Evolutionary conservation across 2,797 vertebrate species (phyloP).

Genomic region (Brachyrhaphis roseni): DNA sequence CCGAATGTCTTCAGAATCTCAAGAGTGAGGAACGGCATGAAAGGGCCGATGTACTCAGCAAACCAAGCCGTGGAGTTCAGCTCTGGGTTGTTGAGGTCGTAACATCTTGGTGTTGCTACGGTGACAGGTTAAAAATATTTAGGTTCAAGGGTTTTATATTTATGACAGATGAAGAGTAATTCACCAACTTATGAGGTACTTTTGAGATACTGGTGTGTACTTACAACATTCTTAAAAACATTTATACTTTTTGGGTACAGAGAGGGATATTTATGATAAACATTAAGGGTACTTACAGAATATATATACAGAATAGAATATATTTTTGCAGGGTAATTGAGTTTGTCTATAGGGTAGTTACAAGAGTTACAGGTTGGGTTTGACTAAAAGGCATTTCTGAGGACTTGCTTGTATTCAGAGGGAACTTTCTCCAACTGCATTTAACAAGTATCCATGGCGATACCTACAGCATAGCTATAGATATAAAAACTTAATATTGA

Average conservation of each 20-base stretch:
- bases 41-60: conserved; percentile 73
- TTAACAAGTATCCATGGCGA: background rate
- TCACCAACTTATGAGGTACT: background rate
- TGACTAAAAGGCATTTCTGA: background rate
- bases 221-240: background rate
- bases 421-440: background rate
- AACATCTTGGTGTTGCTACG: conserved; percentile 75
- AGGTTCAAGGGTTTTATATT: background rate
- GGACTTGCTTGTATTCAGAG: background rate
- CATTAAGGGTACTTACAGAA: background rate
- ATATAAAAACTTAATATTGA: background rate
- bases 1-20: conserved; percentile 68
- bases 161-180: background rate
- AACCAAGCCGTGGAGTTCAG: conserved; percentile 84
- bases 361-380: background rate
- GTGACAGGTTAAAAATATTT: conserved; percentile 1
- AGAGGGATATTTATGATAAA: background rate
- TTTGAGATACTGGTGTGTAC: background rate
- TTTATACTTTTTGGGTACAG: background rate
- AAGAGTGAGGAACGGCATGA: conserved; percentile 71
- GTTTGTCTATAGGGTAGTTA: background rate
- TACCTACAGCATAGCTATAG: background rate
- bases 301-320: too few relatives aligned
- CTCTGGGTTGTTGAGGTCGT: conserved; percentile 49
- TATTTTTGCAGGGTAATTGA: background rate